A percentile compares a stretch with the other conserved stretches of the same genome.
Conservation (phyloP, 1,140 invertebrate species). For the Cotesia chilonis region DNA sequence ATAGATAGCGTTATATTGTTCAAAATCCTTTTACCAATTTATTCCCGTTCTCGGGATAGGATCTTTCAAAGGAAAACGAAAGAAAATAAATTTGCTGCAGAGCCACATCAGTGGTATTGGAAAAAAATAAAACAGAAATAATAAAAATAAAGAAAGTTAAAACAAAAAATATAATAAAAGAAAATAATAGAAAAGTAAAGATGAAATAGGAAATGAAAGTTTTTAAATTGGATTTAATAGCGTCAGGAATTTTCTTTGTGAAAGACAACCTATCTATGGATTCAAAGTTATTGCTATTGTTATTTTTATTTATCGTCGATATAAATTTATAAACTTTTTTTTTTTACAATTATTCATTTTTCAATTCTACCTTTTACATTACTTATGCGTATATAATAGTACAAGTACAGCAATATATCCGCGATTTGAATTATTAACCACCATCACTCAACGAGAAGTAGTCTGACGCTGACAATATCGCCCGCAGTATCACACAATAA, state of each 20-base stretch:
- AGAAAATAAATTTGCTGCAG: conserved; percentile 51
- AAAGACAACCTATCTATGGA: conserved; percentile 56
- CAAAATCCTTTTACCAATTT: conserved; percentile 58
- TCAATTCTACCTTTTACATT: neutral
- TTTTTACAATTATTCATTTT: neutral
- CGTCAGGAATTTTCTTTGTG: conserved; percentile 63
- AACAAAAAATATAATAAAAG: conserved; percentile 28
- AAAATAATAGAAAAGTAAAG: conserved; percentile 27
- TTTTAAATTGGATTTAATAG: conserved; percentile 66
- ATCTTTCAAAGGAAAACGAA: conserved; percentile 37
- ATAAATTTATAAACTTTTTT: neutral
- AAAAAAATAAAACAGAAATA: conserved; percentile 22
- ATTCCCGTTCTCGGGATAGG: conserved; percentile 44
- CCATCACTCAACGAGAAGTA: too few species aligned
- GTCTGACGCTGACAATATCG: too few species aligned
- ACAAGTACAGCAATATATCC: too few species aligned
- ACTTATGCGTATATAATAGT: too few species aligned
- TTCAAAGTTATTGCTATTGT: conserved; percentile 41
- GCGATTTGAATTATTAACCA: too few species aligned
- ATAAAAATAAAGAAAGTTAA: conserved; percentile 21
- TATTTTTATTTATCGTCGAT: conserved; percentile 17
- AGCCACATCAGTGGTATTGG: conserved; percentile 34
- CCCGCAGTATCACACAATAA: too few species aligned
- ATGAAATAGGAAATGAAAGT: conserved; percentile 55
- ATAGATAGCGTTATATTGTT: conserved; percentile 53